A percentile compares a stretch with the other conserved stretches of the same genome.
Conservation (phyloP, 1,140 invertebrate species). For the Procambarus virginalis region DNA sequence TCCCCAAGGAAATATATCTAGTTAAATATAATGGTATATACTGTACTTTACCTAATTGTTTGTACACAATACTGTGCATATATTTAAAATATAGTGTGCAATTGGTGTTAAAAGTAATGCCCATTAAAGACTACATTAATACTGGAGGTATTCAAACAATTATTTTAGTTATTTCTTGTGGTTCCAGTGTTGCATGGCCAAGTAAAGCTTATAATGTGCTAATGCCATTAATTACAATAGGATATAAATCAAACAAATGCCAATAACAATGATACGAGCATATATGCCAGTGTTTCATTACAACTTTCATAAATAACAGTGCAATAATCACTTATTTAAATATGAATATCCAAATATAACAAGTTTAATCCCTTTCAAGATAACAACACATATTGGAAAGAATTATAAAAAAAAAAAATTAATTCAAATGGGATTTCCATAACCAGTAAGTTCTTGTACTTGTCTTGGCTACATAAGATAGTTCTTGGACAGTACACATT, state of each 20-base stretch:
- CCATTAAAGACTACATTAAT: not conserved
- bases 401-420: not conserved
- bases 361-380: not conserved
- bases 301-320: not conserved
- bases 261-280: not conserved
- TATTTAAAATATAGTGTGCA: too few relatives aligned
- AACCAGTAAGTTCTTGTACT: too few relatives aligned
- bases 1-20: not conserved
- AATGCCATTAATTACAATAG: not conserved
- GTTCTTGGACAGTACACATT: not conserved
- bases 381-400: not conserved
- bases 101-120: not conserved
- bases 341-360: not conserved
- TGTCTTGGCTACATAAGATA: not conserved
- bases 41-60: too few relatives aligned
- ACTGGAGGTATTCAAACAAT: not conserved
- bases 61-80: too few relatives aligned
- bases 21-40: too few relatives aligned
- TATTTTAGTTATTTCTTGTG: not conserved
- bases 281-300: not conserved
- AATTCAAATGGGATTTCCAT: not conserved
- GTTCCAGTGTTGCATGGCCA: not conserved
- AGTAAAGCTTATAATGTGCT: not conserved
- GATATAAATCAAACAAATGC: slow-evolving; percentile 8
- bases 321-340: not conserved